Evolutionary conservation across 2,113 vertebrate genomes (phyloP), one percentile per base, ranked within the genome.

Genomic region (Corapipo altera): DNA sequence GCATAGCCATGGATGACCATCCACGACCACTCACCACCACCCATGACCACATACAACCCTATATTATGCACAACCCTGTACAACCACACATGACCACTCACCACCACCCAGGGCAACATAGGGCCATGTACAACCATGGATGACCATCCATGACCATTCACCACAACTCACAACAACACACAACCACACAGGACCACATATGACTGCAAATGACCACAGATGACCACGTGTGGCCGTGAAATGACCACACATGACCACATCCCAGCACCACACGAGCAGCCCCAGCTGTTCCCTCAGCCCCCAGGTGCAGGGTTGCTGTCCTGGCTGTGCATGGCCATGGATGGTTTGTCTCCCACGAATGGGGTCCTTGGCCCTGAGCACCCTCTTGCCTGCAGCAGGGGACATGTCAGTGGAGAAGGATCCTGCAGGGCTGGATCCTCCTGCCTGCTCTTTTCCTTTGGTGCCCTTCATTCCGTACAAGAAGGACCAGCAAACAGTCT

Each of bases 211-310:
- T 37, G 66, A 30, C 35, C 55, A 15, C 15, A 30, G 2, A 0
- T 28, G 57, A 48, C 51, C 28, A 3, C 5, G 3, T 0, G 3
- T 27, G 67, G 23, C 27, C 30, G 1, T 55, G n/a, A n/a, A 59
- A 48, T 58, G 62, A 32, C 35, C 71, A 57, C 43, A 26, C 41
- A 27, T 20, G 64, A 22, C 41, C 30, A 22, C 41, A 32, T 18
- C 15, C 4, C 33, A 15, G 11, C 55, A 74, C 11, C 21, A 15
- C 43, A 19, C 65, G 5, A 8, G 28, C 61, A 69, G 44, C 23
- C 28, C n/a, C 61, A 81, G 43, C 9, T 7, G 1, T 21, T 49
- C 35, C 35, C 48, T 20, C 15, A 1, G 8, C 8, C 32, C 35
- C 11, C 71, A 27, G 30, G 28, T 22, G 44, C 35, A 43, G 62